Base-by-base conservation (phyloP, 2,113 vertebrate genomes). In the Suricata suricatta region DNA sequence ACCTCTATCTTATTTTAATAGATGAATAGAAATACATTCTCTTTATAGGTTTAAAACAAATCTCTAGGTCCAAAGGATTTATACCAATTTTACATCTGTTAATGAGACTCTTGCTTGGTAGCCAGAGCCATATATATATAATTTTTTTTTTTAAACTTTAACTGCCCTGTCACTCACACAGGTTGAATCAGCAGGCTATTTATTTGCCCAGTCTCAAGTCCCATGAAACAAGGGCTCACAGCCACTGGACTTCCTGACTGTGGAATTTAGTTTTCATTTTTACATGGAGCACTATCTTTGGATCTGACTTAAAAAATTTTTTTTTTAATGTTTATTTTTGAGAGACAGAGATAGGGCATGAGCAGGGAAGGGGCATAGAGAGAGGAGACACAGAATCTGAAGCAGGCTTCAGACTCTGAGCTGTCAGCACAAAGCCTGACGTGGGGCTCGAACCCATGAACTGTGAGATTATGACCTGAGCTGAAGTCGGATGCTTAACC, bases 261-360 rank as follows among this genome's bases (percentile, higher is more conserved):
- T 96, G 97, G 90, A 95, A 97, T 98, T 98, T 98, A 94, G 95
- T 97, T 98, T 98, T 97, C 90, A 97, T 97, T 98, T 98, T 97
- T 98, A 97, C 97, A 97, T 92, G 82, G 82, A 95, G 66, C 47
- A 93, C 54, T 95, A 80, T 97, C 85, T 77, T 77, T 2, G 82
- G 76, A 52, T 92, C 80, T 90, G 72, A 69, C 50, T 50, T 14
- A n/a, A n/a, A n/a, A n/a, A n/a, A n/a, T 50, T 50, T 14, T 50
- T 50, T 13, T 50, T 50, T 50, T 50, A 50, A 50, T 50, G 13
- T 50, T 50, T 50, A 50, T 50, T 50, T 50, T 14, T 50, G 50
- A 50, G 50, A 13, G 50, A 50, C 50, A 50, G 50, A 50, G 50
- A 50, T 3, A 50, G 50, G 13, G 50, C 50, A 50, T 13, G 50